Evolutionary conservation across 1,140 invertebrate genomes (phyloP).

Genomic region (Lucilia cuprina): DNA sequence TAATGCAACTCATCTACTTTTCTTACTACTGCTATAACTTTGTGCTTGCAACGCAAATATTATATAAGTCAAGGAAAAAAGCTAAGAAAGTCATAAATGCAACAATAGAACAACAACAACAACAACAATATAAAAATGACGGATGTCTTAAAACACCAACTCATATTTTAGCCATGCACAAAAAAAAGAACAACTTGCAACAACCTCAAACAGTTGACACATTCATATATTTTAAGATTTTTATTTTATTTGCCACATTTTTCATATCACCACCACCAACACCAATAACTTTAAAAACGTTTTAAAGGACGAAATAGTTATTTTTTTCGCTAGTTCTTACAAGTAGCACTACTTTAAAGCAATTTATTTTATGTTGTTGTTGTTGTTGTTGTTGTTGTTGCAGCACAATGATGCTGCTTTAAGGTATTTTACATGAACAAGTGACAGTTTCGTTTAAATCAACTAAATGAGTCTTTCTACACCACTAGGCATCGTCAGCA

Average conservation of each 20-base stretch:
- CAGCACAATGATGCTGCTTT: not conserved
- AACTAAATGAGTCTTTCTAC: slow-evolving; percentile 35
- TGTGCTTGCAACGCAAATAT: not conserved
- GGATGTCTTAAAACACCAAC: not conserved
- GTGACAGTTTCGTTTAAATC: slow-evolving; percentile 41
- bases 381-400: not conserved
- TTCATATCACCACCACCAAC: not conserved
- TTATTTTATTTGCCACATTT: not conserved
- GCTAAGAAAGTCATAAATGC: slow-evolving; percentile 40
- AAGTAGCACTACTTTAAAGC: not conserved
- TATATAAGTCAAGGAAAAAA: slow-evolving; percentile 10
- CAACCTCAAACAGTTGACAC: not conserved
- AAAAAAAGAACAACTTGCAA: not conserved
- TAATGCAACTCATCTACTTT: not conserved
- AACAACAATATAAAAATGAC: slow-evolving; percentile 3
- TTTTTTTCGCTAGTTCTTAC: not conserved
- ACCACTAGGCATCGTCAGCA: not conserved
- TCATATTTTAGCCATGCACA: not conserved
- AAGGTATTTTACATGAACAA: slow-evolving; percentile 10
- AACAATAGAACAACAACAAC: not conserved
- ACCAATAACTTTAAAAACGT: not conserved
- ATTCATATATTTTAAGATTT: not conserved
- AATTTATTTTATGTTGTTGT: not conserved
- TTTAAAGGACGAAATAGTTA: not conserved
- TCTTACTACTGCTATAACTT: not conserved